Percentiles rank a stretch among this genome's conserved stretches.
phyloP scores from a whole-genome alignment of 2,888 invertebrate species.

The Busseola fusca region DNA sequence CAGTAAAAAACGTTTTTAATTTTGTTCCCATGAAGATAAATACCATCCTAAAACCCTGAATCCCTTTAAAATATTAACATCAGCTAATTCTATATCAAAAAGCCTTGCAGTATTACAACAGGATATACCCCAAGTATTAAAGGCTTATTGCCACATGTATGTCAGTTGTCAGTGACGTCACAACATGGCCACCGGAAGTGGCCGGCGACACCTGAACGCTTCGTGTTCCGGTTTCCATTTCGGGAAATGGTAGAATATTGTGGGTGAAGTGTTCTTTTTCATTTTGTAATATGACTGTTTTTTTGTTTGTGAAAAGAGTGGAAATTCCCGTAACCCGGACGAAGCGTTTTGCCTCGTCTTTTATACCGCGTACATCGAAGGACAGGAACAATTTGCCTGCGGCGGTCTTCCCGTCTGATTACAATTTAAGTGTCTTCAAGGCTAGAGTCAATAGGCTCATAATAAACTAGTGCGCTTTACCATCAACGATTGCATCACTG shows the following conservation, averaged over 20 bases:
- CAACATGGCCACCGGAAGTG: conserved; percentile 53
- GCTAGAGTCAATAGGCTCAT: too few relatives aligned
- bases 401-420: too few relatives aligned
- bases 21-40: too few relatives aligned
- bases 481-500: too few relatives aligned
- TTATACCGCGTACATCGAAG: too few relatives aligned
- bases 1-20: too few relatives aligned
- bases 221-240: conserved; percentile 45
- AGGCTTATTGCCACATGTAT: conserved; percentile 47
- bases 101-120: conserved; percentile 15
- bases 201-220: conserved; percentile 46
- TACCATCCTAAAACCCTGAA: not conserved
- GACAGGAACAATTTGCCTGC: not conserved
- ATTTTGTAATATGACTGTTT: not conserved
- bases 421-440: too few relatives aligned
- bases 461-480: too few relatives aligned
- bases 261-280: not conserved
- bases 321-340: too few relatives aligned
- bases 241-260: conserved; percentile 24
- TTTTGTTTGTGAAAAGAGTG: not conserved
- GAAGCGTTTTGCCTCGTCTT: not conserved
- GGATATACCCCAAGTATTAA: conserved; percentile 29
- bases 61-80: conserved; percentile 10
- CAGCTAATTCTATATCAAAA: conserved; percentile 21
- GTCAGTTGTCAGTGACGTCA: conserved; percentile 51